Evolutionary conservation across 2,888 invertebrate species (phyloP), one percentile per base, ranked within the genome.

Genomic region (Spodoptera littoralis): DNA sequence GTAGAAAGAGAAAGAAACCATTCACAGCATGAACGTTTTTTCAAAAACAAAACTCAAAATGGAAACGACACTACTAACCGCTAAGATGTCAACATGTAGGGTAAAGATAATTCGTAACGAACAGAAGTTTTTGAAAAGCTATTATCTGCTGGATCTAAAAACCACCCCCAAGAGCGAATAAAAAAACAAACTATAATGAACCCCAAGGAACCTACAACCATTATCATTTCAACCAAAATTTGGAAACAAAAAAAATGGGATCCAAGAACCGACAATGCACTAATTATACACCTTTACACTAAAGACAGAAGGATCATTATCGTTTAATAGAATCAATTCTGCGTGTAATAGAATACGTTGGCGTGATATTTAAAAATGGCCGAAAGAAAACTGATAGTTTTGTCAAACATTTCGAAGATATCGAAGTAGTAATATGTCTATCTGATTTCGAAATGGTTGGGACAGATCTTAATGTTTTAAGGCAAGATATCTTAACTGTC

Each of bases 111-210:
- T 71, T 79, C 62, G 62, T 42, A 63, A 51, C 50, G 51, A 70
- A 77, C 80, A 77, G 68, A 70, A 79, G 80, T 75, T 72, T 70
- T 53, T 36, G 67, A 80, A 67, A 65, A 36, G 8, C 70, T 60
- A 74, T 79, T 77, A 82, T 76, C 78, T 70, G 63, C 49, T 65
- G 65, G 67, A 82, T 83, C 71, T 62, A 69, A 80, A 78, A 81
- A 77, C 70, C 57, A 72, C 79, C 83, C 80, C 77, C 74, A 44
- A 70, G 45, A 57, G 71, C 52, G 70, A 78, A 78, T 76, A 80
- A 81, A 80, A 80, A 53, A 80, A 53, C 41, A 77, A 70, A 76
- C 36, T 36, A 70, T 68, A 76, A 79, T 65, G 71, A 76, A 50
- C 55, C 70, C 72, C 68, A 63, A 61, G 55, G 64, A 67, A 60